Percentiles rank a stretch among this genome's conserved stretches.
phyloP scores from a whole-genome alignment of 2,797 vertebrate genomes.

The Anas georgica region DNA sequence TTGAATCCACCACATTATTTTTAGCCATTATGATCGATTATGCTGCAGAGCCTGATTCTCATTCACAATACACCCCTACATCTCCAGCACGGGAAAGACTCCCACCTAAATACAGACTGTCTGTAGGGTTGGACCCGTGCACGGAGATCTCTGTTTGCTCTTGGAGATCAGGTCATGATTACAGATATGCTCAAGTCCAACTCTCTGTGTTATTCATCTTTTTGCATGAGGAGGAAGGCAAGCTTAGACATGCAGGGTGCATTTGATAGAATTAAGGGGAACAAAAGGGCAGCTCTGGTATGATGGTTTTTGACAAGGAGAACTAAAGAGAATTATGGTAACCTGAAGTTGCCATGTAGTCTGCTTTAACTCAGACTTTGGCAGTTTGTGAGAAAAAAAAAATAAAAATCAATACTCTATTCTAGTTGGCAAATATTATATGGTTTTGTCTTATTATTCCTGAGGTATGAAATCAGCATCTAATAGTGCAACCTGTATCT shows the following conservation, averaged over 20 bases:
- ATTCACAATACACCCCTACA: rapidly evolving
- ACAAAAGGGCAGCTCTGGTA: conserved; percentile 48
- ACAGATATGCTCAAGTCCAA: background rate
- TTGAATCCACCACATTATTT: background rate
- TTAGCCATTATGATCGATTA: background rate
- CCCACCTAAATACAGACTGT: background rate
- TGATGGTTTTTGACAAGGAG: conserved; percentile 48
- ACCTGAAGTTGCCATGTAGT: conserved; percentile 29
- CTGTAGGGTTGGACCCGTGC: background rate
- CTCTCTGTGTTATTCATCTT: background rate
- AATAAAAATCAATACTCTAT: background rate
- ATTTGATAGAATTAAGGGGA: conserved; percentile 54
- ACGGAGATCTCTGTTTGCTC: background rate
- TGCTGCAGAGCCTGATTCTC: background rate
- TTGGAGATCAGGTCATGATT: background rate
- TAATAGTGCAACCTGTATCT: background rate
- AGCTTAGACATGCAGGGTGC: background rate
- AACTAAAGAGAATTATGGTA: conserved; percentile 27
- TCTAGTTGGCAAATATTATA: background rate
- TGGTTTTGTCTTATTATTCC: conserved; percentile 38
- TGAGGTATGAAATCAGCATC: conserved; percentile 35
- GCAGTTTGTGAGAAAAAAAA: background rate
- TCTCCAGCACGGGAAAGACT: background rate
- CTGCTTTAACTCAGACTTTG: conserved; percentile 14
- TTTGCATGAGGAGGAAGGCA: background rate